Evolutionary conservation across 2,797 vertebrate species (phyloP).

Genomic region (Salmo trutta): DNA sequence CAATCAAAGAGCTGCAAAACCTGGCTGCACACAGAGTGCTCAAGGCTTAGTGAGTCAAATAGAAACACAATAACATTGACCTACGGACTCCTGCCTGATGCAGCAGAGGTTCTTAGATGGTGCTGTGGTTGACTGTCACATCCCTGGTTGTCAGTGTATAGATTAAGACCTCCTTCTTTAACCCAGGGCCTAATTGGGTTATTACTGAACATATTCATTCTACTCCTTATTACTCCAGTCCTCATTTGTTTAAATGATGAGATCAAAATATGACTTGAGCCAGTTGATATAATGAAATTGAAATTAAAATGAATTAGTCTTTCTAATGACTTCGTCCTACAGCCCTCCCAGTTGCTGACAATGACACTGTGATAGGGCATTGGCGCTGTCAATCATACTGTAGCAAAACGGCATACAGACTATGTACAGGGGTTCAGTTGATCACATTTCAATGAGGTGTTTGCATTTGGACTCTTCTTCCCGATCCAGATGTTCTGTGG

Average conservation of each 20-base stretch:
- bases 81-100: slow-evolving; percentile 24
- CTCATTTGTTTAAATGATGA: slow-evolving; percentile 80
- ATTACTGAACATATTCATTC: slow-evolving; percentile 81
- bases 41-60: slow-evolving; percentile 50
- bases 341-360: slow-evolving; percentile 55
- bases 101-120: slow-evolving; percentile 18
- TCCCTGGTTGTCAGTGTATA: slow-evolving; percentile 26
- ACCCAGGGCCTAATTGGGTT: slow-evolving; percentile 78
- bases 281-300: slow-evolving; percentile 82
- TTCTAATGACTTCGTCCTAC: slow-evolving; percentile 76
- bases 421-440: neutral
- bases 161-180: slow-evolving; percentile 51
- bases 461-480: neutral
- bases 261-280: slow-evolving; percentile 82
- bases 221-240: slow-evolving; percentile 68
- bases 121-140: slow-evolving; percentile 49
- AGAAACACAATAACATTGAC: slow-evolving; percentile 53
- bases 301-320: slow-evolving; percentile 83
- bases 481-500: neutral
- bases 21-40: slow-evolving; percentile 43
- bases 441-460: slow-evolving; percentile 2
- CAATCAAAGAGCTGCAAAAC: slow-evolving; percentile 30
- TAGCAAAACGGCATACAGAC: slow-evolving; percentile 9
- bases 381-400: neutral
- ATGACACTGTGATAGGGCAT: slow-evolving; percentile 35